A percentile compares a stretch with the other conserved stretches of the same genome.
Conservation (phyloP, 1,140 invertebrate genomes). For the Temnothorax nylanderi region DNA sequence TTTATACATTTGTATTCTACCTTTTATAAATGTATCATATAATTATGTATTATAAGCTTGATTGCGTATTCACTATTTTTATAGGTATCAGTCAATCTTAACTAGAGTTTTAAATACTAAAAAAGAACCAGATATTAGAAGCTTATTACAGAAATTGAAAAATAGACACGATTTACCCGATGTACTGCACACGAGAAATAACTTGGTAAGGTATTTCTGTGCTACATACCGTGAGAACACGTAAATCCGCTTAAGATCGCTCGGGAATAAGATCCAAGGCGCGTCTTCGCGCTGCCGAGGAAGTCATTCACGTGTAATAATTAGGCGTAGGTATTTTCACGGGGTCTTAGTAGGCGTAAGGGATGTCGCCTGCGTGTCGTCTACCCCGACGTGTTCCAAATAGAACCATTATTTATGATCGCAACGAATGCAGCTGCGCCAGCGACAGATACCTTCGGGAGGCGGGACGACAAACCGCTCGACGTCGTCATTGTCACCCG, state of each 20-base stretch:
- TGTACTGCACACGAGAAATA: neutral
- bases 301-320: conserved; percentile 37
- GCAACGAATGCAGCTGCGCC: conserved; percentile 28
- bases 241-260: conserved; percentile 3
- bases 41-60: neutral
- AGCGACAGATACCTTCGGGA: neutral
- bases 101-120: neutral
- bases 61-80: neutral
- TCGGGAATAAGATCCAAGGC: neutral
- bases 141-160: conserved; percentile 1
- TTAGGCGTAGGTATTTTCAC: conserved; percentile 44
- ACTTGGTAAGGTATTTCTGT: neutral
- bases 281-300: neutral
- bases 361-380: neutral
- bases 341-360: neutral
- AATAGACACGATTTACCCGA: neutral
- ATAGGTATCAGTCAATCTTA: neutral
- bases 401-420: conserved; percentile 47
- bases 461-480: neutral
- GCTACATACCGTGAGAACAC: neutral
- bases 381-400: neutral
- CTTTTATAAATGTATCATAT: neutral
- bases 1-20: neutral
- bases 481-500: conserved; percentile 23
- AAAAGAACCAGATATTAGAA: neutral